Evolutionary conservation across 2,113 vertebrate species (phyloP).

Genomic region (Paedocypris sp.): DNA sequence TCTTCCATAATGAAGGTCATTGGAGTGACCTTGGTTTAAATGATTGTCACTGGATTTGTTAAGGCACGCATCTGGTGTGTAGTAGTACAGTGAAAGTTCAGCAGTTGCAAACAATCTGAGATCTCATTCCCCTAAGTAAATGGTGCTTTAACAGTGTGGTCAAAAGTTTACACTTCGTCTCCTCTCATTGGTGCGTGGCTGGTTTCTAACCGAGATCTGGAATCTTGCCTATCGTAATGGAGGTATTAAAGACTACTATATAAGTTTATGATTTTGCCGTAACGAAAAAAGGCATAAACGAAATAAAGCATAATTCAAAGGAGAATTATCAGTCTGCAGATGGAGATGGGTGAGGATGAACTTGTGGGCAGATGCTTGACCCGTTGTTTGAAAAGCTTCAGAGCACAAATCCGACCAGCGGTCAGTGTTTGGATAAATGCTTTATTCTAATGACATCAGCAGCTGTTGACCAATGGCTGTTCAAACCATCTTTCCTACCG

Average conservation of each 20-base stretch:
- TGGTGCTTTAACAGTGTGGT: constrained; percentile 54
- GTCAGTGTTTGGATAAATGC: too few relatives aligned
- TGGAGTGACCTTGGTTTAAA: constrained; percentile 6
- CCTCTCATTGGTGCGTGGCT: constrained; percentile 45
- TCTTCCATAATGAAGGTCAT: background rate
- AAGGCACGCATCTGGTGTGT: background rate
- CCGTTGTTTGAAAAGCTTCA: too few relatives aligned
- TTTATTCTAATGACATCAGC: constrained; percentile 19
- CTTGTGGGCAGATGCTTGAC: too few relatives aligned
- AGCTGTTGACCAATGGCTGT: constrained; percentile 24
- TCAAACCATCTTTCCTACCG: constrained; percentile 12
- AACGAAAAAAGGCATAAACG: background rate
- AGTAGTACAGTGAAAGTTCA: background rate
- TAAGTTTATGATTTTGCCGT: background rate
- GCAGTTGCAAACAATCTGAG: constrained; percentile 30
- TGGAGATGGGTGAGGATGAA: too few relatives aligned
- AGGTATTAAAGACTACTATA: constrained; percentile 1
- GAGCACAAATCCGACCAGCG: too few relatives aligned
- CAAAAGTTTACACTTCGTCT: constrained; percentile 40
- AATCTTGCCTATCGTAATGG: constrained; percentile 44
- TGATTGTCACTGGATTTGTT: background rate
- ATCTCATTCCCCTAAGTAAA: constrained; percentile 40
- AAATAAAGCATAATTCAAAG: too few relatives aligned
- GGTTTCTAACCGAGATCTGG: constrained; percentile 28
- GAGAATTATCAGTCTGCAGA: too few relatives aligned